A percentile compares a stretch with the other conserved stretches of the same genome.
phyloP scores from a whole-genome alignment of 2,797 vertebrate genomes.

The Triplophysa bombifrons region DNA sequence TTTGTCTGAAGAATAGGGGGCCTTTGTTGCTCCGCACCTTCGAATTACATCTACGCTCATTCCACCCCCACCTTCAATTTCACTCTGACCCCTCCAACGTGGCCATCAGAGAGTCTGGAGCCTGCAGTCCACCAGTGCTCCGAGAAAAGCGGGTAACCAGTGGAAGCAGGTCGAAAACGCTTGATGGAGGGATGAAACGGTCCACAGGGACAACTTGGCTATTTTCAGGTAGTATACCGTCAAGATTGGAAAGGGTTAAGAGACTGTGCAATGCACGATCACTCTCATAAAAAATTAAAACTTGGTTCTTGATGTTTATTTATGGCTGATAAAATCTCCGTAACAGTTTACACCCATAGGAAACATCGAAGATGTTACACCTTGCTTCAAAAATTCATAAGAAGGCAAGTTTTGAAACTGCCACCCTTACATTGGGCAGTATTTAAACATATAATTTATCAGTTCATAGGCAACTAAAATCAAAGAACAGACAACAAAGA shows the following conservation, averaged over 20 bases:
- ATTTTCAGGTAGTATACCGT: constrained; percentile 34
- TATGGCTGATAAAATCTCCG: constrained; percentile 13
- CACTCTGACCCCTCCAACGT: constrained; percentile 15
- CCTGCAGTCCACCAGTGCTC: constrained; percentile 18
- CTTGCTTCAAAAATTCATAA: constrained; percentile 14
- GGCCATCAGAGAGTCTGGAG: background rate
- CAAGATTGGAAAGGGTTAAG: constrained; percentile 36
- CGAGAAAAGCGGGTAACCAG: background rate
- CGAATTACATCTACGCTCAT: constrained; percentile 56
- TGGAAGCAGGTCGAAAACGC: constrained; percentile 9
- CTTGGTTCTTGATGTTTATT: constrained; percentile 27
- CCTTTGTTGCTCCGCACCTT: constrained; percentile 36
- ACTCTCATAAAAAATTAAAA: constrained; percentile 47
- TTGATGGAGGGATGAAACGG: constrained; percentile 2
- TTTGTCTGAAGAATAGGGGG: constrained; percentile 61
- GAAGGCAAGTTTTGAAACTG: background rate
- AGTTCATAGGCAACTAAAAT: background rate
- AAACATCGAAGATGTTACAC: constrained; percentile 8
- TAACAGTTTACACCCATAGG: constrained; percentile 1
- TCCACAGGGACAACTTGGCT: constrained; percentile 41
- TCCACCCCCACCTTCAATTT: constrained; percentile 15
- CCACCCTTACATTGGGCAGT: background rate
- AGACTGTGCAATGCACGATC: constrained; percentile 22
- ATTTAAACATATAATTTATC: background rate
- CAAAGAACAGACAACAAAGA: background rate